phyloP scores from a whole-genome alignment of 2,888 invertebrate genomes.

The Biston stratarius region DNA sequence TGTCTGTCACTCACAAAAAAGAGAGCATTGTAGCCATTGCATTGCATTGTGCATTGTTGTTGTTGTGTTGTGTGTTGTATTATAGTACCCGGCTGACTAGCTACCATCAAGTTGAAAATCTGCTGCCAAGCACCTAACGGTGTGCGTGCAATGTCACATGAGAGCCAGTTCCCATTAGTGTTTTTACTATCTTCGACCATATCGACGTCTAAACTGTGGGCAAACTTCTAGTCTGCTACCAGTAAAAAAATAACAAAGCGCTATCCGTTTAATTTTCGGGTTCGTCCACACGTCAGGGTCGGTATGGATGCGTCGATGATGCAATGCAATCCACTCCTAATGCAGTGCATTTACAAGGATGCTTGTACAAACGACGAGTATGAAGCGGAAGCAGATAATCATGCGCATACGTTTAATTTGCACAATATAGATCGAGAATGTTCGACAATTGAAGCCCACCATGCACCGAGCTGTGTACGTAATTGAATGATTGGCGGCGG shows the following conservation, averaged over 20 bases:
- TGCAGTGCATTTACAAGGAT: slow-evolving; percentile 19
- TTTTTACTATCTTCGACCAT: too few relatives aligned
- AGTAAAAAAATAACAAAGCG: neutral
- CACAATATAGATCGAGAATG: slow-evolving; percentile 57
- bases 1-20: too few relatives aligned
- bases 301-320: slow-evolving; percentile 6
- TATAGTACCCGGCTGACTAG: too few relatives aligned
- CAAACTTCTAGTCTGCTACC: too few relatives aligned
- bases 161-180: too few relatives aligned
- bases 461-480: slow-evolving; percentile 57
- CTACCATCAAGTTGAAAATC: too few relatives aligned
- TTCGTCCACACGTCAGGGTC: neutral
- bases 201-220: too few relatives aligned
- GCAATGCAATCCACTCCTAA: slow-evolving; percentile 16
- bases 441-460: slow-evolving; percentile 63
- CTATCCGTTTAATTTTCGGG: neutral
- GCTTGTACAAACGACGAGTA: slow-evolving; percentile 20
- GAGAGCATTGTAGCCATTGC: too few relatives aligned
- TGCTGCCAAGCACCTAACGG: too few relatives aligned
- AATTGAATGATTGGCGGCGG: slow-evolving; percentile 79
- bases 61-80: too few relatives aligned
- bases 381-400: slow-evolving; percentile 42
- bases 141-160: too few relatives aligned
- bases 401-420: slow-evolving; percentile 48
- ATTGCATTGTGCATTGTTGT: too few relatives aligned